phyloP scores from a whole-genome alignment of 2,113 vertebrate genomes.

The Brachyhypopomus occidentalis region DNA sequence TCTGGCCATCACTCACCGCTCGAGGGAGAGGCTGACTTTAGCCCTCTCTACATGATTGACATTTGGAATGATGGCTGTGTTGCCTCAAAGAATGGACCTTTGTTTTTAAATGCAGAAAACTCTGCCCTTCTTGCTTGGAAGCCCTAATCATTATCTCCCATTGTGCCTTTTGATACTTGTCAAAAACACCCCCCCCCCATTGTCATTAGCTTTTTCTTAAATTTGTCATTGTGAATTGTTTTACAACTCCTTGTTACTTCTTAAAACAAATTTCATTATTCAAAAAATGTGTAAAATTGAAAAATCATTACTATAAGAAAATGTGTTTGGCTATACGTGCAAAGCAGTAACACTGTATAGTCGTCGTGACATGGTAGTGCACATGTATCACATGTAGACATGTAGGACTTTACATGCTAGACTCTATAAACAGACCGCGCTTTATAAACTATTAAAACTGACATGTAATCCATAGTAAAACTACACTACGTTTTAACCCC shows the following conservation, averaged over 20 bases:
- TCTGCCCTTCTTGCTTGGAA: conserved; percentile 27
- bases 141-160: conserved; percentile 34
- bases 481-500: background rate
- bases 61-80: conserved; percentile 25
- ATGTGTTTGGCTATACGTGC: background rate
- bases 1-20: conserved; percentile 41
- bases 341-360: background rate
- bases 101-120: conserved; percentile 36
- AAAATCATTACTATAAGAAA: too few species aligned
- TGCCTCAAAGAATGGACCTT: conserved; percentile 45
- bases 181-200: background rate
- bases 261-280: conserved; percentile 6
- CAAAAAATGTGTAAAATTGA: background rate
- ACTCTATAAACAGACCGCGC: too few species aligned
- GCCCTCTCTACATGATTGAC: conserved; percentile 38
- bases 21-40: conserved; percentile 28
- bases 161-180: conserved; percentile 18
- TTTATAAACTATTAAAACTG: too few species aligned
- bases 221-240: conserved; percentile 17
- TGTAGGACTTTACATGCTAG: background rate
- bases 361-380: background rate
- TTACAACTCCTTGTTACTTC: conserved; percentile 18
- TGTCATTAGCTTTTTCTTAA: background rate
- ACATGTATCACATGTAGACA: too few species aligned
- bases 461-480: too few species aligned